Evolutionary conservation across 2,113 vertebrate species (phyloP), one percentile per base, ranked within the genome.

Genomic region (Eurypyga helias): DNA sequence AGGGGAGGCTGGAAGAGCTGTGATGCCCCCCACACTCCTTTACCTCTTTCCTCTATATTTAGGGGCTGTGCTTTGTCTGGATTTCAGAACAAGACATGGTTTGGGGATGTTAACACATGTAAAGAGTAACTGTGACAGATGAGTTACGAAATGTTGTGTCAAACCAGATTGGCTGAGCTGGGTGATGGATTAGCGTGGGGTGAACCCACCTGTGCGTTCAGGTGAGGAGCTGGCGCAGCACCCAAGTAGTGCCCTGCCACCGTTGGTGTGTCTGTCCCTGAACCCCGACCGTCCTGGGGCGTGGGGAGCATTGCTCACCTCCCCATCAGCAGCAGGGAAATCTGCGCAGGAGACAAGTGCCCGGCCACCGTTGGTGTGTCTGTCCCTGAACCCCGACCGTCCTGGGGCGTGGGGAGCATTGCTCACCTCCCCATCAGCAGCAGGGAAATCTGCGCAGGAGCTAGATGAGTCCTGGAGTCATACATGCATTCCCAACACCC

Each of bases 371-470:
- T n/a, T n/a, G 0, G 6, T 9, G 1, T 5, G 76, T 41, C 61
- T 25, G 26, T 48, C 89, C 75, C 67, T 1, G 3, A 46, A 58
- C 49, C 65, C 62, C 1, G 4, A 25, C 46, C 7, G 19, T 6
- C 21, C 17, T 8, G 43, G 49, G 28, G 6, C 4, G 2, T 6
- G 60, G 15, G 60, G 61, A 25, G n/a, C 58, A 21, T 41, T 18
- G 0, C 16, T 45, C 45, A 15, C 46, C 31, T 49, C 43, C 36
- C 72, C 7, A 0, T 3, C 11, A 1, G 18, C 2, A 26, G 8
- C 36, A 34, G 72, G 76, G 77, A 38, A 28, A 43, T 7, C 19
- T 17, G 64, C 15, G 73, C 15, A 17, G 54, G 66, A 60, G 45
- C 4, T 4, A 10, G 49, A 6, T 3, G n/a, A 49, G 34, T 20